A percentile compares a stretch with the other conserved stretches of the same genome.
These are phyloP conservation scores for Zaprionus inermis DNA, from an alignment of 1,140 invertebrate species.

Conservation along the genomic window DNA sequence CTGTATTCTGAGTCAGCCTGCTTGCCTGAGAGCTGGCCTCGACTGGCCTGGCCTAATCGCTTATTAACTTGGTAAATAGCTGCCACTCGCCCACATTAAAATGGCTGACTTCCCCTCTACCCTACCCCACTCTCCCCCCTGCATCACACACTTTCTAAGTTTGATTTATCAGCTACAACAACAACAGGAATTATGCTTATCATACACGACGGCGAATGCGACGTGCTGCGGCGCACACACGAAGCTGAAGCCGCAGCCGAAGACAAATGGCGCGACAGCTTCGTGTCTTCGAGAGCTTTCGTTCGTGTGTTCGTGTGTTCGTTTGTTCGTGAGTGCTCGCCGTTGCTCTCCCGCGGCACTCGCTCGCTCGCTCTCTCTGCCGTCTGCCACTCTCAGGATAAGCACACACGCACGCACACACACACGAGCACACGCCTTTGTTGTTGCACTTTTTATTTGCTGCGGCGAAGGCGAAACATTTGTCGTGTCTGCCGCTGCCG, in stretches of 20 bases:
- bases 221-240: conserved; percentile 12
- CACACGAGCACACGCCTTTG: conserved; percentile 9
- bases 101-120: not conserved
- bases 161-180: conserved; percentile 30
- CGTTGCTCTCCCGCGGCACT: not conserved
- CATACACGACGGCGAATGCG: conserved; percentile 6
- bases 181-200: conserved; percentile 19
- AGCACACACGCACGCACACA: conserved; percentile 26
- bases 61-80: conserved; percentile 20
- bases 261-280: conserved; percentile 44
- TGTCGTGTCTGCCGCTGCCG: conserved; percentile 9
- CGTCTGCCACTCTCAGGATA: conserved; percentile 29
- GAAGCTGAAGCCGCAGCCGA: conserved; percentile 31
- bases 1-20: not conserved
- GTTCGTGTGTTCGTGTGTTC: conserved; percentile 7
- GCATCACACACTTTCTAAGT: conserved; percentile 11
- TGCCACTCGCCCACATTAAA: not conserved
- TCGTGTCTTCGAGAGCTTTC: conserved; percentile 17
- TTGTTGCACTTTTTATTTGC: conserved; percentile 48
- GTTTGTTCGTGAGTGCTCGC: not conserved
- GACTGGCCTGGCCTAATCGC: not conserved
- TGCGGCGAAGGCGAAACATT: conserved; percentile 34
- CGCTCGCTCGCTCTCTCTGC: conserved; percentile 20
- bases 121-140: not conserved
- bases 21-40: no score